phyloP scores from a whole-genome alignment of 2,888 invertebrate genomes.

The Meghimatium bilineatum region DNA sequence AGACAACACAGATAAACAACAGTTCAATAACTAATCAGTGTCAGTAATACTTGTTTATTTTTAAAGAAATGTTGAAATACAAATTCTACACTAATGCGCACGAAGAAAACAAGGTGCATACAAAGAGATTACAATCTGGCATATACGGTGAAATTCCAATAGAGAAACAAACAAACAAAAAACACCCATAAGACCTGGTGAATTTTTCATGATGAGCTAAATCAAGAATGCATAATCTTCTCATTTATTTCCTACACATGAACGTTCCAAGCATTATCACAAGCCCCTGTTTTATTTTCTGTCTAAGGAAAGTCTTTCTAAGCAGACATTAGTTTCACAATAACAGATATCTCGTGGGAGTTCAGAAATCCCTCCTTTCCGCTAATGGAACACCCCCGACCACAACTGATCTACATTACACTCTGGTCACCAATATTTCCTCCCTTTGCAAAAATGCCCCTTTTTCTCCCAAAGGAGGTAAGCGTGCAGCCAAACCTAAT shows the following conservation, averaged over 20 bases:
- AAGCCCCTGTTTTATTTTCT: not conserved
- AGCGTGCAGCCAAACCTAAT: conserved; percentile 50
- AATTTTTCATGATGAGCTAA: conserved; percentile 34
- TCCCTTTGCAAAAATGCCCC: conserved; percentile 9
- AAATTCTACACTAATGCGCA: too few species aligned
- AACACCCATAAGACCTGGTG: not conserved
- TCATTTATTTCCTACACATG: conserved; percentile 36
- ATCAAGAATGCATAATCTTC: conserved; percentile 23
- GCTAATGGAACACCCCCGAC: not conserved
- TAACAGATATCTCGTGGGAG: conserved; percentile 15
- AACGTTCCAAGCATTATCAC: not conserved
- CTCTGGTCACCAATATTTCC: conserved; percentile 17
- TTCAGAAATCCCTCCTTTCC: not conserved
- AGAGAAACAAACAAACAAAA: too few species aligned
- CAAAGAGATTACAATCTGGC: not conserved
- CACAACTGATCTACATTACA: conserved; percentile 4
- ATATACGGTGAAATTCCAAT: not conserved
- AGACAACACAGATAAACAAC: too few species aligned
- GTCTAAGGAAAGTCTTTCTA: conserved; percentile 20
- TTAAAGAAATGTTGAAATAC: too few species aligned
- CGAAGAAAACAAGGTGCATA: not conserved
- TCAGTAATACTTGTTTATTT: too few species aligned
- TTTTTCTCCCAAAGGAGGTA: conserved; percentile 23
- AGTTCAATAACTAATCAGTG: too few species aligned
- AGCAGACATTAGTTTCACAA: conserved; percentile 20